Percentiles rank a stretch among this genome's conserved stretches.
Conservation (phyloP, 2,113 vertebrate species). For the Abramis brama region DNA sequence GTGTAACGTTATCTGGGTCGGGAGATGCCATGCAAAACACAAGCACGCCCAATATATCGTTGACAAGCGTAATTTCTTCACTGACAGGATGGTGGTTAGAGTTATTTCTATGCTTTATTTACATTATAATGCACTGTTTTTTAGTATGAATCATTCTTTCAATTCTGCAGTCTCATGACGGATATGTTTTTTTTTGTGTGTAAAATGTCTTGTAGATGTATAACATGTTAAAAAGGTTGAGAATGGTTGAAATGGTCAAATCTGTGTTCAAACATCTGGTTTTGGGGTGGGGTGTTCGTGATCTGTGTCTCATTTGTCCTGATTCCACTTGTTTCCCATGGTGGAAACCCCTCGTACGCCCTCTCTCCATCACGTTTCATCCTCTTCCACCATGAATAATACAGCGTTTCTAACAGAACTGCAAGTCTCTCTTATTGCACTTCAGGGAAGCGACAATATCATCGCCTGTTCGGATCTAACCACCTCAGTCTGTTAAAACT, state of each 20-base stretch:
- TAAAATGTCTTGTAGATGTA: background rate
- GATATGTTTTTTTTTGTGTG: background rate
- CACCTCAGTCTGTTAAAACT: no score
- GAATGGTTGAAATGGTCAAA: background rate
- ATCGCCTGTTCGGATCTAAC: no score
- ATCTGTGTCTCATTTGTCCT: slow-evolving; percentile 19
- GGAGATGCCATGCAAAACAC: slow-evolving; percentile 12
- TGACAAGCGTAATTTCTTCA: slow-evolving; percentile 11
- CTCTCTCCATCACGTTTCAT: background rate
- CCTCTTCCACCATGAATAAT: background rate
- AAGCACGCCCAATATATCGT: background rate
- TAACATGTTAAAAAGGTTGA: background rate
- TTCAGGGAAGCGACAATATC: background rate
- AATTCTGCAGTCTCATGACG: slow-evolving; percentile 7
- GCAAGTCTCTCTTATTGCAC: background rate
- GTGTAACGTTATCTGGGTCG: slow-evolving; percentile 24
- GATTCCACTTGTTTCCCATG: slow-evolving; percentile 1
- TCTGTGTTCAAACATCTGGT: slow-evolving; percentile 21
- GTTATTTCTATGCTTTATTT: slow-evolving; percentile 44
- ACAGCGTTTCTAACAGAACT: background rate
- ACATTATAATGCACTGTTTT: background rate
- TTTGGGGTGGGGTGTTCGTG: background rate
- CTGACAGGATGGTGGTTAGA: background rate
- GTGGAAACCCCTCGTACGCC: background rate
- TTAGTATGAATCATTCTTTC: slow-evolving; percentile 40